phyloP scores from a whole-genome alignment of 1,140 invertebrate species.

The Microvelia longipes region DNA sequence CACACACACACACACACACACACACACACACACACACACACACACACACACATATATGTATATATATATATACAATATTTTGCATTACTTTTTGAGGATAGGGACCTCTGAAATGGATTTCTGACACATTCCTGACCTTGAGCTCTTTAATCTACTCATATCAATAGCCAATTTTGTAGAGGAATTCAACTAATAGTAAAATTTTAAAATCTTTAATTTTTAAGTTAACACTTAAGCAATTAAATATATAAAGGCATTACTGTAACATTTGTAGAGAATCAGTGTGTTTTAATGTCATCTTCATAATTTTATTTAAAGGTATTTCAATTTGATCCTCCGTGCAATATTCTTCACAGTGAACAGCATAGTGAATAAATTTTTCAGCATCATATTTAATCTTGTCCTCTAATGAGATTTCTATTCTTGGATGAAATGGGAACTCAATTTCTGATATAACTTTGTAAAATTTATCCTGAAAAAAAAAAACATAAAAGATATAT shows the following conservation, averaged over 20 bases:
- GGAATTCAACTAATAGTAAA: too few relatives aligned
- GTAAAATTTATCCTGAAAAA: neutral
- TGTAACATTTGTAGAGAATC: neutral
- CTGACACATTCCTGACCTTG: too few relatives aligned
- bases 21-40: too few relatives aligned
- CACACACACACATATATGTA: too few relatives aligned
- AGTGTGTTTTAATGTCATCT: neutral
- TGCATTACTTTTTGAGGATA: too few relatives aligned
- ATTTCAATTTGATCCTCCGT: neutral
- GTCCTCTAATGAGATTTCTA: neutral
- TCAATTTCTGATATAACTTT: neutral
- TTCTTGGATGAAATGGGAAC: neutral
- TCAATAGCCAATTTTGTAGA: too few relatives aligned
- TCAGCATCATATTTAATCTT: neutral
- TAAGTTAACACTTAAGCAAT: neutral
- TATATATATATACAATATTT: too few relatives aligned
- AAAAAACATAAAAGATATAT: too few relatives aligned
- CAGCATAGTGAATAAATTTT: neutral
- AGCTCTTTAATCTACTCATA: too few relatives aligned
- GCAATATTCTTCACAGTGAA: neutral
- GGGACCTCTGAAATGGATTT: too few relatives aligned
- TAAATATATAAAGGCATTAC: neutral
- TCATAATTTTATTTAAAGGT: neutral
- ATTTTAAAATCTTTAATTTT: neutral
- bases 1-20: too few relatives aligned